Conservation (phyloP, 2,888 invertebrate genomes). For the Pollenia angustigena region DNA sequence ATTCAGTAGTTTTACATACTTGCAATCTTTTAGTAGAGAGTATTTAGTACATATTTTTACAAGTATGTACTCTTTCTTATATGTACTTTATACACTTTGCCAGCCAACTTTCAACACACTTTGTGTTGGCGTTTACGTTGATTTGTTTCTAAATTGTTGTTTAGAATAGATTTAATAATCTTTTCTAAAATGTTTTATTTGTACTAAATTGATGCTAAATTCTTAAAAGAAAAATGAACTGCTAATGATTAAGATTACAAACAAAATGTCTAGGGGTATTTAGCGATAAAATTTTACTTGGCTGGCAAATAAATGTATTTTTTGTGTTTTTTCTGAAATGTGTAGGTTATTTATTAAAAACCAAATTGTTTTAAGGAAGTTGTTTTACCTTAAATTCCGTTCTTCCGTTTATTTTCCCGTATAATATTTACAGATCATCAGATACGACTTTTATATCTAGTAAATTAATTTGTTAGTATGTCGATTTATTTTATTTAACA, state of each 20-base stretch:
- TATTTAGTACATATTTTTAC: slow-evolving; percentile 2
- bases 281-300: slow-evolving; percentile 1
- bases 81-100: slow-evolving; percentile 3
- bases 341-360: slow-evolving; percentile 22
- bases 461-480: not conserved
- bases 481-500: slow-evolving; percentile 14
- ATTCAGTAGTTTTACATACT: not conserved
- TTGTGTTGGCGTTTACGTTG: slow-evolving; percentile 56
- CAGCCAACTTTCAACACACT: slow-evolving; percentile 43
- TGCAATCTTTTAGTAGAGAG: not conserved
- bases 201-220: slow-evolving; percentile 12
- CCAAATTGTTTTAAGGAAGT: slow-evolving; percentile 55
- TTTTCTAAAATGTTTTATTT: slow-evolving; percentile 17
- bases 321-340: not conserved
- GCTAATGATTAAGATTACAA: not conserved
- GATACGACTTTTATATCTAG: not conserved
- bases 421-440: not conserved
- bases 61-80: too few relatives aligned
- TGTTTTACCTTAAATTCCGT: slow-evolving; percentile 57
- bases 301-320: not conserved
- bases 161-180: too few relatives aligned
- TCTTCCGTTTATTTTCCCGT: slow-evolving; percentile 17
- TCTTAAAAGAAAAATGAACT: not conserved
- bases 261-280: slow-evolving; percentile 4
- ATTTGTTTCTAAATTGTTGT: slow-evolving; percentile 8